Evolutionary conservation across 2,888 invertebrate genomes (phyloP), one percentile per base, ranked within the genome.

Genomic region (Rhamnusium bicolor): DNA sequence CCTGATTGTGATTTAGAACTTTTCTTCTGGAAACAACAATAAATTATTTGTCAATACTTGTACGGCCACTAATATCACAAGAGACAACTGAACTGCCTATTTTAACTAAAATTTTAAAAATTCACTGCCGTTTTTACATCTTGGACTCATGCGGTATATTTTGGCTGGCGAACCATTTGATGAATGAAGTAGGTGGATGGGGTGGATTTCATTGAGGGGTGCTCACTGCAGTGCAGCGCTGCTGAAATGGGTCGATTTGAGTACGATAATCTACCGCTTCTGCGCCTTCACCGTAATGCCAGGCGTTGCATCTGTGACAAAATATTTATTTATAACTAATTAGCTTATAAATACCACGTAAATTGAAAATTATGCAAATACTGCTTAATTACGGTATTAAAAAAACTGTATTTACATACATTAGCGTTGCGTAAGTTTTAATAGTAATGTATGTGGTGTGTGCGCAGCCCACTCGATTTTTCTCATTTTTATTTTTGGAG

Each of bases 141-240:
- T 51, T 10, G 19, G 16, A 2, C n/a, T 18, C 6, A 5, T 12
- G 58, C 19, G 18, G 62, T 14, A 40, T 32, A 21, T 58, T 32
- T 58, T 58, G 32, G 49, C 49, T 19, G 18, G 12, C 29, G 53
- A 7, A 53, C n/a, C 24, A 8, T 32, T 27, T 60, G 51, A 65
- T 70, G 72, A 75, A 75, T 72, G 72, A 46, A 60, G 18, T 5
- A 18, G 21, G 40, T 62, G 56, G 66, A 71, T 61, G 66, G 72
- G 72, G 68, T 68, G 67, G 53, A 18, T 71, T 75, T 71, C 69
- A 73, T 73, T 73, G 73, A 73, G 71, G 75, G 69, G 24, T 72
- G 65, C 71, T 67, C 67, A 71, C 69, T 73, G 73, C 73, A 75
- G 61, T 73, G 76, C 76, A 71, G 73, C 71, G 63, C 71, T 27